Evolutionary conservation across 1,140 invertebrate genomes (phyloP).

Genomic region (Drosophila bocki): DNA sequence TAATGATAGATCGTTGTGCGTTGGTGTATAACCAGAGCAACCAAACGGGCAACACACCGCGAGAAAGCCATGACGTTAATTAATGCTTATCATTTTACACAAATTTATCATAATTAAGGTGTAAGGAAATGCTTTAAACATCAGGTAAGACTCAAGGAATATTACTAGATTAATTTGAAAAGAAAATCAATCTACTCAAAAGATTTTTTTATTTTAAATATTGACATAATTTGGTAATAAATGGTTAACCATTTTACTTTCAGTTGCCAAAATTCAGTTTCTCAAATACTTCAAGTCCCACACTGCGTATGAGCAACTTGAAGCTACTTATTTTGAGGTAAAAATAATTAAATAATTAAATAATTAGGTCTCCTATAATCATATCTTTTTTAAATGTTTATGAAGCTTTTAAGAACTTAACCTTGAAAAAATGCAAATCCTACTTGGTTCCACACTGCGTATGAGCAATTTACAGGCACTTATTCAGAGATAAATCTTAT

Average conservation of each 20-base stretch:
- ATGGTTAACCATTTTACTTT: too few relatives aligned
- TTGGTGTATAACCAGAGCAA: constrained; percentile 55
- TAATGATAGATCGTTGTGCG: constrained; percentile 78
- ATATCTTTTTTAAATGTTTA: too few relatives aligned
- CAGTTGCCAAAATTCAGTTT: too few relatives aligned
- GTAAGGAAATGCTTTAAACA: neutral
- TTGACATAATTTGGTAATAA: too few relatives aligned
- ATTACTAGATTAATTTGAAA: too few relatives aligned
- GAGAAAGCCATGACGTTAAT: constrained; percentile 10
- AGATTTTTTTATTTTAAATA: too few relatives aligned
- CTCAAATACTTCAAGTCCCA: neutral
- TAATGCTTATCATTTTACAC: neutral
- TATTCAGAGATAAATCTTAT: neutral
- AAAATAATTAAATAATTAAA: too few relatives aligned
- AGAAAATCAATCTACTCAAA: too few relatives aligned
- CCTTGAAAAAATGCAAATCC: neutral
- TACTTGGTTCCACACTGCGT: neutral
- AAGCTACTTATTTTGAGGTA: too few relatives aligned
- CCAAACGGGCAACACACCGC: constrained; percentile 29
- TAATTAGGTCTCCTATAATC: too few relatives aligned
- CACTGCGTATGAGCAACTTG: neutral
- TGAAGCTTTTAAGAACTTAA: too few relatives aligned
- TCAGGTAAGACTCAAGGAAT: neutral
- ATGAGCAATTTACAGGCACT: neutral
- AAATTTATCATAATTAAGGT: neutral